phyloP scores from a whole-genome alignment of 2,113 vertebrate species.

The Echinops telfairi region DNA sequence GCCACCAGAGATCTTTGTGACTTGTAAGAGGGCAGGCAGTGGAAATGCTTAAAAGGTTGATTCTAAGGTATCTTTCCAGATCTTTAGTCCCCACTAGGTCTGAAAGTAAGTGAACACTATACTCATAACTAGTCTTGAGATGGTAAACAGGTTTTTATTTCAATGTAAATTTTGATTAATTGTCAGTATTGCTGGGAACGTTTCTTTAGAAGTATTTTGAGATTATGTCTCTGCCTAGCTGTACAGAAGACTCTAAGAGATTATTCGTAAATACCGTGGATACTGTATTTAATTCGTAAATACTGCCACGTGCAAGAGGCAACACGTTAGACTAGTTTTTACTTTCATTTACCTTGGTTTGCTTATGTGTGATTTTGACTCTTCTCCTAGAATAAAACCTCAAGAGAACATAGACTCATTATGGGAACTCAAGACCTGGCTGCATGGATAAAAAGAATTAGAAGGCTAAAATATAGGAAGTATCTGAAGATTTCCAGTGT shows the following conservation, averaged over 20 bases:
- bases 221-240: background rate
- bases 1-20: conserved; percentile 41
- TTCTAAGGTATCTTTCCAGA: conserved; percentile 44
- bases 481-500: background rate
- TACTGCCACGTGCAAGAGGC: background rate
- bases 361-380: background rate
- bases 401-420: background rate
- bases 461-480: background rate
- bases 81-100: conserved; percentile 41
- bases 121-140: conserved; percentile 12
- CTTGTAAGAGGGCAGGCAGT: conserved; percentile 56
- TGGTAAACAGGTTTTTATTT: conserved; percentile 27
- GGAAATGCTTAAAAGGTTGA: conserved; percentile 63
- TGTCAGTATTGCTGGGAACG: background rate
- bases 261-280: background rate
- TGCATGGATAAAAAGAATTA: background rate
- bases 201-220: conserved; percentile 43
- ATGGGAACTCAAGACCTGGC: background rate
- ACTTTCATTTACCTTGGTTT: background rate
- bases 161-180: background rate
- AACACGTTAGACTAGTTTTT: background rate
- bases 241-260: conserved; percentile 15
- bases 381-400: background rate
- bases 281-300: too few relatives aligned
- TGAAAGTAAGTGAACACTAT: conserved; percentile 54